A percentile compares a stretch with the other conserved stretches of the same genome.
Evolutionary conservation across 2,797 vertebrate species (phyloP).

Genomic region (Galagoides demidoff): DNA sequence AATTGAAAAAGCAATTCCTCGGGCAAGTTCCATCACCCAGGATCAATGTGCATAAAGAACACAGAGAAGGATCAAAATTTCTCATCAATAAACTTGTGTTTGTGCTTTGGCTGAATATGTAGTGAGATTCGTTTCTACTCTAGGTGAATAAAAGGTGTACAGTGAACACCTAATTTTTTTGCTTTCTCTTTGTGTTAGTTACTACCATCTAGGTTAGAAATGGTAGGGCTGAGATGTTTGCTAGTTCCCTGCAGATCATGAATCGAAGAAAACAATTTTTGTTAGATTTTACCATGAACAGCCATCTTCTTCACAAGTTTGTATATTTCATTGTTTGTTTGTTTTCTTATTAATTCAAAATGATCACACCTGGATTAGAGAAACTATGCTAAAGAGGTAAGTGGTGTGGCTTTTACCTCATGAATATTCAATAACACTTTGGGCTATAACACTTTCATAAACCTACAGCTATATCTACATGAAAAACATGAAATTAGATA

Average conservation of each 20-base stretch:
- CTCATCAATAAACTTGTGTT: slow-evolving; percentile 2
- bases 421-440: neutral
- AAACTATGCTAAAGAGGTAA: neutral
- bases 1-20: slow-evolving; percentile 61
- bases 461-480: neutral
- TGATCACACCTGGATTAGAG: neutral
- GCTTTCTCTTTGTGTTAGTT: neutral
- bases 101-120: neutral
- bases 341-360: neutral
- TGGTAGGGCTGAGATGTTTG: neutral
- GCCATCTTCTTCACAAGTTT: neutral
- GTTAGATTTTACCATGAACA: slow-evolving; percentile 8
- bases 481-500: slow-evolving; percentile 5
- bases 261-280: neutral
- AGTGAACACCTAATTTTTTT: neutral
- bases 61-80: slow-evolving; percentile 18
- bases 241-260: neutral
- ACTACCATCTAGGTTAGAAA: neutral
- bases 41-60: slow-evolving; percentile 17
- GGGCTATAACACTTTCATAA: neutral
- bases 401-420: neutral
- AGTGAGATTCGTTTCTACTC: neutral
- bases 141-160: neutral
- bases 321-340: neutral
- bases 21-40: neutral